Evolutionary conservation across 2,797 vertebrate genomes (phyloP), one percentile per base, ranked within the genome.

Genomic region (Phrynocephalus forsythii): DNA sequence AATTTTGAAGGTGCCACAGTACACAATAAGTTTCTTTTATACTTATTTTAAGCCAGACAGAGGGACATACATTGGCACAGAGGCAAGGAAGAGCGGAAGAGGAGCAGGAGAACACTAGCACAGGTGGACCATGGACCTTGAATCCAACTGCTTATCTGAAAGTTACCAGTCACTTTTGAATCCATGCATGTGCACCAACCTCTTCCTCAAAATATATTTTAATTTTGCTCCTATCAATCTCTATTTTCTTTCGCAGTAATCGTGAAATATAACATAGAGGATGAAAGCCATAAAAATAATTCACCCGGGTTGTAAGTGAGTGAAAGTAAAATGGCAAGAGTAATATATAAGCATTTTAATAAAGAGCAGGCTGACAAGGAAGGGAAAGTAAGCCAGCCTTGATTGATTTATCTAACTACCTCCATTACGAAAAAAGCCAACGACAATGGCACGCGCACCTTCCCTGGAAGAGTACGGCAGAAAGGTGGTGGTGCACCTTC

Each of bases 291-390:
- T 90, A 68, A 81, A 90, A 90, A 90, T 90, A 87, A 87, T 86
- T 83, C 83, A 91, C 89, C 11, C 11, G 1, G 3, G 38, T 20
- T 67, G 83, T 50, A 77, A 90, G 68, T 90, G 88, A 90, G 84
- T 83, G 71, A 63, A 91, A 94, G 67, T 90, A 88, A 72, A 90
- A 86, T 85, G 87, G n/a, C 88, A 88, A 84, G 85, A 91, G 90
- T 91, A 90, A 77, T 66, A 80, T 87, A 90, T 82, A 83, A 85
- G 44, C 77, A 85, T 87, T 88, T 82, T 72, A 72, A 83, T 89
- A 79, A 82, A 72, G 1, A 26, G 69, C 33, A 16, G 67, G n/a
- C 73, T 89, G 90, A 91, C 83, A 82, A 85, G 83, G 68, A 50
- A 71, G 10, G 38, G 2, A 0, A 6, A 38, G 73, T 56, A 56